Conservation (phyloP, 2,113 vertebrate species). For the Corythoichthys intestinalis region DNA sequence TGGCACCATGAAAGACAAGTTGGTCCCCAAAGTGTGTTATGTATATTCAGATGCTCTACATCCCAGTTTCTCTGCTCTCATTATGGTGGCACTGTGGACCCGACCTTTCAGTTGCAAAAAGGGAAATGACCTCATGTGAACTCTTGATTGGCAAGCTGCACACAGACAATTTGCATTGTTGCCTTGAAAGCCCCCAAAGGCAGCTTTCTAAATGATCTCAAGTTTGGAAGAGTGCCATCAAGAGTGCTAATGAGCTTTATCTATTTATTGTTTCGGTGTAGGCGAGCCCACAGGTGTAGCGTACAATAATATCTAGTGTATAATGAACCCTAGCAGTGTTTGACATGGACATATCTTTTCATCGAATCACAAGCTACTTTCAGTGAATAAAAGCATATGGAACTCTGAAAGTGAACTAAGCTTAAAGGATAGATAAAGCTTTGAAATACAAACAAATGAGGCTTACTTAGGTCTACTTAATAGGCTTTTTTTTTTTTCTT, state of each 20-base stretch:
- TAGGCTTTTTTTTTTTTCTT: not conserved
- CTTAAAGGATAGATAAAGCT: not conserved
- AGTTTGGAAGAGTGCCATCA: constrained; percentile 32
- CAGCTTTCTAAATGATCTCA: constrained; percentile 44
- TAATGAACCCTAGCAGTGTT: not conserved
- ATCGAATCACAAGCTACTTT: not conserved
- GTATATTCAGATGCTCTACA: constrained; percentile 25
- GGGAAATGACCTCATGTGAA: not conserved
- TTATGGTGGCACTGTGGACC: constrained; percentile 9
- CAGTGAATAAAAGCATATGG: not conserved
- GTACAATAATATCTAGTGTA: no score
- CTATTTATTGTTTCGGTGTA: constrained; percentile 24
- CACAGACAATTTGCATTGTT: constrained; percentile 25
- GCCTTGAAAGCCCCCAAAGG: constrained; percentile 32
- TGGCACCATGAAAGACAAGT: constrained; percentile 11
- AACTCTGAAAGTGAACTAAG: not conserved
- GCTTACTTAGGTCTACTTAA: not conserved
- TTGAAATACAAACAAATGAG: not conserved
- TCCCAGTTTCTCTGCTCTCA: constrained; percentile 33
- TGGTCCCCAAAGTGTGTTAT: constrained; percentile 17
- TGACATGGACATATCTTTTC: not conserved
- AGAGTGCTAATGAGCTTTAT: constrained; percentile 42
- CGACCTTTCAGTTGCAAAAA: constrained; percentile 39
- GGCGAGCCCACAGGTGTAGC: constrained; percentile 16
- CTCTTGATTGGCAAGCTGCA: constrained; percentile 31